Evolutionary conservation across 2,113 vertebrate genomes (phyloP).

Genomic region (Mastomys coucha): DNA sequence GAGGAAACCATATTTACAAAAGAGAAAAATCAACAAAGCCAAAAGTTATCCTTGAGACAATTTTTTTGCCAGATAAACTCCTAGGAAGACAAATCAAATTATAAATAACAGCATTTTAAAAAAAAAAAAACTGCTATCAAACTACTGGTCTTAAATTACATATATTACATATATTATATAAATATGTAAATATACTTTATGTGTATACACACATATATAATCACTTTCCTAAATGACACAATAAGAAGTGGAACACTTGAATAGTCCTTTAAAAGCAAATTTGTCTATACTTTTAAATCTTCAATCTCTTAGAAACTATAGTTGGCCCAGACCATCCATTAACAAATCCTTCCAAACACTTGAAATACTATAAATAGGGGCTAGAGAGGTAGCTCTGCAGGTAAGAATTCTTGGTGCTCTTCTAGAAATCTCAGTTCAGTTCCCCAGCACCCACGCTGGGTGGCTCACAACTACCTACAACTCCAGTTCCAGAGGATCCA

Average conservation of each 20-base stretch:
- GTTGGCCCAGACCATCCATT: neutral
- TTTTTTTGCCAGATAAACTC: neutral
- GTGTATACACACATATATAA: neutral
- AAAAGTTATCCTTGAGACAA: neutral
- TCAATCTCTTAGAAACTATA: neutral
- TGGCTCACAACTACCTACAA: neutral
- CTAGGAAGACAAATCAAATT: neutral
- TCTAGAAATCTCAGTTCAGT: neutral
- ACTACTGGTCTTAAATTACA: neutral
- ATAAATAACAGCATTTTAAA: slow-evolving; percentile 30
- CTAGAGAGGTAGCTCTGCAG: neutral
- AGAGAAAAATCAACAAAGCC: neutral
- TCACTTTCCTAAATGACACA: neutral
- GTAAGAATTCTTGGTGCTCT: neutral
- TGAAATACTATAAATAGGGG: neutral
- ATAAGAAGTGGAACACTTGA: neutral
- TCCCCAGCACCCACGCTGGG: neutral
- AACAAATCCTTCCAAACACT: neutral
- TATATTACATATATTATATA: neutral
- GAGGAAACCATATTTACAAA: neutral
- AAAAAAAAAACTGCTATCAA: slow-evolving; percentile 20
- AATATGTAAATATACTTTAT: neutral
- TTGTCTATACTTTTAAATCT: slow-evolving; percentile 7
- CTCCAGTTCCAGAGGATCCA: neutral
- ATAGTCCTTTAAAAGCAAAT: slow-evolving; percentile 3